These are phyloP conservation scores for Lamellibrachia columna DNA, from an alignment of 2,888 invertebrate species.

Conservation along the genomic window DNA sequence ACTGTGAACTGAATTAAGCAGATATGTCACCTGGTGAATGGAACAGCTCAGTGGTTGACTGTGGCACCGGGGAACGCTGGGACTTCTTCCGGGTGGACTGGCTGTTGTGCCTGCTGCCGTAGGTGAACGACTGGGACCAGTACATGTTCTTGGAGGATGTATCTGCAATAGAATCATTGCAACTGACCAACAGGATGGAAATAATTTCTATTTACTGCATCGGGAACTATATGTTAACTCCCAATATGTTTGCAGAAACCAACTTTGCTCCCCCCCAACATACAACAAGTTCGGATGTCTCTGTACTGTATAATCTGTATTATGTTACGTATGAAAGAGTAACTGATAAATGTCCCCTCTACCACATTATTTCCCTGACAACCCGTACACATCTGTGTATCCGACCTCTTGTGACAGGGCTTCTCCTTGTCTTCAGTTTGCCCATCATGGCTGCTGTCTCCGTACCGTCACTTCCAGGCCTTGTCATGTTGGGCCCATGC, in stretches of 20 bases:
- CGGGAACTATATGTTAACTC: too few species aligned
- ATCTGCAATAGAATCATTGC: not conserved
- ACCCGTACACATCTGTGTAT: not conserved
- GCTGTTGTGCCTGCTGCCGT: not conserved
- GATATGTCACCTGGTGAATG: not conserved
- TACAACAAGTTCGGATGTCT: too few species aligned
- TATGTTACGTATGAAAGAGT: too few species aligned
- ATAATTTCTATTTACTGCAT: not conserved
- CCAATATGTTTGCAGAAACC: too few species aligned
- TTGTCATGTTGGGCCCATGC: not conserved
- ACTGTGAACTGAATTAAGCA: not conserved
- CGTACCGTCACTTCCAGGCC: not conserved
- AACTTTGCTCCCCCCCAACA: too few species aligned
- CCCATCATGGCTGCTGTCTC: not conserved
- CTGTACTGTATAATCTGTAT: too few species aligned
- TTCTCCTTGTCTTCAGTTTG: not conserved
- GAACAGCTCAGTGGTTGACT: not conserved
- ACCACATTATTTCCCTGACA: not conserved
- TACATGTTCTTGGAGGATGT: not conserved
- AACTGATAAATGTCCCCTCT: not conserved
- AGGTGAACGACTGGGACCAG: not conserved
- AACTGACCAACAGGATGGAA: not conserved
- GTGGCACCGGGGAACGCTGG: not conserved
- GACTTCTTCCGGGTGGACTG: not conserved
- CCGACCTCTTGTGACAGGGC: conserved; percentile 3